Evolutionary conservation across 2,888 invertebrate genomes (phyloP).

Genomic region (Drosophila siamana): DNA sequence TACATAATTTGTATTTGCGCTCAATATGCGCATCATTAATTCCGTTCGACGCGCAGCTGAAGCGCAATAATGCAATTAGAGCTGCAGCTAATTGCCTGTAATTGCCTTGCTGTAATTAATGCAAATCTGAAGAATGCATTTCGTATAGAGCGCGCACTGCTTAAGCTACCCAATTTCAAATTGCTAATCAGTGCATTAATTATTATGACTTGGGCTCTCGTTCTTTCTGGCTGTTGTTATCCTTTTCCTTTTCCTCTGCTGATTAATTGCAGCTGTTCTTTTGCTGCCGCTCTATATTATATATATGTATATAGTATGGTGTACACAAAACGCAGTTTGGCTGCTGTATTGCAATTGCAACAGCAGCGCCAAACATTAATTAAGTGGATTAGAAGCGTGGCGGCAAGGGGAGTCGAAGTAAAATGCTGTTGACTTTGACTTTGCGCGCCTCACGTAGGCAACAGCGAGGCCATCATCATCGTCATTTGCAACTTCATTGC

Average conservation of each 20-base stretch:
- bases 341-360: constrained; percentile 40
- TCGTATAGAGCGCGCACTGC: background rate
- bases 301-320: background rate
- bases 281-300: background rate
- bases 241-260: background rate
- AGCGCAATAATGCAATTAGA: background rate
- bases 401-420: too few relatives aligned
- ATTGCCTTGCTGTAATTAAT: background rate
- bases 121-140: background rate
- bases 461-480: constrained; percentile 17
- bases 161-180: background rate
- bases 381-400: constrained; percentile 53
- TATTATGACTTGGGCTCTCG: constrained; percentile 1
- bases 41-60: background rate
- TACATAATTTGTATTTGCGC: background rate
- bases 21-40: background rate
- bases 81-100: background rate
- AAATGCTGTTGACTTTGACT: constrained; percentile 53
- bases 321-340: constrained; percentile 14
- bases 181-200: constrained; percentile 5
- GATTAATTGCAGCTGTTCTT: constrained; percentile 14
- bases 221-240: background rate
- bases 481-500: constrained; percentile 23
- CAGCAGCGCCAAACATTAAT: constrained; percentile 54
- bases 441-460: constrained; percentile 22